A percentile compares a stretch with the other conserved stretches of the same genome.
Evolutionary conservation across 2,113 vertebrate species (phyloP).

Genomic region (Cynopterus brachyotis): DNA sequence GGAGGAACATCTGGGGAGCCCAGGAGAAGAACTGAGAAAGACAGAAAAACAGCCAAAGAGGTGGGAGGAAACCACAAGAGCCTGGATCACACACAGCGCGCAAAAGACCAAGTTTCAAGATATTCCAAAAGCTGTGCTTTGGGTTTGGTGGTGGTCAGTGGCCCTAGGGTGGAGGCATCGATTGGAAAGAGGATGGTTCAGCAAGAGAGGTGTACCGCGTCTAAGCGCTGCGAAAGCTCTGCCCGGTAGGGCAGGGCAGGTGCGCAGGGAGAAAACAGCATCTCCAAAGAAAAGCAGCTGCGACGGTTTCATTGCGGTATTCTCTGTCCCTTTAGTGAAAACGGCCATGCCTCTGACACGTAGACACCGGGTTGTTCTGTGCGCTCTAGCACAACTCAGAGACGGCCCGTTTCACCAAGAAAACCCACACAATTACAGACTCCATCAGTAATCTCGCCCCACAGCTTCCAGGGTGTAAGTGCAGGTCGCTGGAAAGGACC

Average conservation of each 20-base stretch:
- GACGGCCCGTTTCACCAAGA: neutral
- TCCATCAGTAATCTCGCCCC: neutral
- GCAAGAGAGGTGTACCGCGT: neutral
- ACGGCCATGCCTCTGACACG: neutral
- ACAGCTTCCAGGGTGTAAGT: neutral
- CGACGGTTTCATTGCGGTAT: neutral
- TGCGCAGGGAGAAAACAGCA: neutral
- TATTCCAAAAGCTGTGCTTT: neutral
- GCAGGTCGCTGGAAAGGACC: neutral
- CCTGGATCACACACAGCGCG: neutral
- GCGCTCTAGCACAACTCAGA: neutral
- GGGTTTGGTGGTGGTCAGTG: neutral
- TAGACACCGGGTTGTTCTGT: neutral
- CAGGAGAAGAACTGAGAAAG: neutral
- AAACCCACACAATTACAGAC: neutral
- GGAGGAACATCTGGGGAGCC: neutral
- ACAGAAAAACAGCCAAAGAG: neutral
- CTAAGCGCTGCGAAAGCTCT: neutral
- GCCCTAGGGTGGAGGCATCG: neutral
- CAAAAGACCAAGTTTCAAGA: neutral
- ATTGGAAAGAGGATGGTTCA: neutral
- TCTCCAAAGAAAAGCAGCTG: neutral
- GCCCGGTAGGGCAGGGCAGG: neutral
- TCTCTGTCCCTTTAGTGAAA: neutral
- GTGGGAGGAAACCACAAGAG: neutral